Conservation (phyloP, 2,888 invertebrate species). For the Doris montereyensis region DNA sequence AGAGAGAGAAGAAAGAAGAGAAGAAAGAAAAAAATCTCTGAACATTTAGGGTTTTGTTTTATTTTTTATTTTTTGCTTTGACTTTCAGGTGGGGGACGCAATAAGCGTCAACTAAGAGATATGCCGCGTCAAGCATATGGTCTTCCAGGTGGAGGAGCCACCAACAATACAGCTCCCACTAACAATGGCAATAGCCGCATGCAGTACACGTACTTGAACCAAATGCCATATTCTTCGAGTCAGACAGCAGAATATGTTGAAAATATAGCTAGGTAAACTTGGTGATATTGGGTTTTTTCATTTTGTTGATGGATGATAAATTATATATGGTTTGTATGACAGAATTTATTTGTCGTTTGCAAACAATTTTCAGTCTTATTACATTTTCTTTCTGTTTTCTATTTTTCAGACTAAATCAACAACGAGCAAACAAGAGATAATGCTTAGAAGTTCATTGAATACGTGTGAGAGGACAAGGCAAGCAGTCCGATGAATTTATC, state of each 20-base stretch:
- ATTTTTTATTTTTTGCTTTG: too few species aligned
- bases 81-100: conserved; percentile 37
- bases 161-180: conserved; percentile 9
- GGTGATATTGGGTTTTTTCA: neutral
- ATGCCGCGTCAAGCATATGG: conserved; percentile 26
- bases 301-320: neutral
- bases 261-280: conserved; percentile 48
- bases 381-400: conserved; percentile 11
- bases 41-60: too few species aligned
- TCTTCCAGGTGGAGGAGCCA: conserved; percentile 24
- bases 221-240: conserved; percentile 36
- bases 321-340: neutral
- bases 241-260: conserved; percentile 48
- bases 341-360: neutral
- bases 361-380: neutral
- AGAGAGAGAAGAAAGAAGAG: too few species aligned
- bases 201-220: conserved; percentile 41
- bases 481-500: too few species aligned
- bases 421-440: conserved; percentile 47
- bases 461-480: too few species aligned
- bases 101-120: conserved; percentile 38
- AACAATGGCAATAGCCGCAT: conserved; percentile 41
- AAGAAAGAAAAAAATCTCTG: too few species aligned
- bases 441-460: neutral
- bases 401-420: conserved; percentile 52